phyloP scores from a whole-genome alignment of 2,113 vertebrate genomes.

The Dasyprocta punctata region DNA sequence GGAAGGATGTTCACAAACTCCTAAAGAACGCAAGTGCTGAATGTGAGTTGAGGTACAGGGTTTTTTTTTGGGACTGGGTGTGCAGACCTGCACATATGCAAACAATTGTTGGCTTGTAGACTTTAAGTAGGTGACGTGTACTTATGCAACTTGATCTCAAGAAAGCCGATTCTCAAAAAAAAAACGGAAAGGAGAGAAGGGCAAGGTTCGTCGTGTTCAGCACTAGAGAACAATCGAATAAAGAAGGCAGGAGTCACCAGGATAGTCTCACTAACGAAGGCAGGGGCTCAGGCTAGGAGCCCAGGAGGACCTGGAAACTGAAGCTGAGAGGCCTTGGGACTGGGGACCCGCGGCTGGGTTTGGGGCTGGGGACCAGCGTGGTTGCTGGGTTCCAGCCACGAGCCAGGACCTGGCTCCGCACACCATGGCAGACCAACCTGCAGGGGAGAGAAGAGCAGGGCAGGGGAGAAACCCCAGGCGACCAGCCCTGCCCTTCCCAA shows the following conservation, averaged over 20 bases:
- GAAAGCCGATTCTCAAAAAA: not conserved
- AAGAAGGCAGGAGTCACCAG: too few species aligned
- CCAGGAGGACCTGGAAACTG: not conserved
- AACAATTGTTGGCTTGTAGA: fast-evolving
- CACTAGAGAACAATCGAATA: not conserved
- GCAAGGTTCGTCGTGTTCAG: not conserved
- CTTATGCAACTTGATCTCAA: not conserved
- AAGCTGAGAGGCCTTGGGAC: not conserved
- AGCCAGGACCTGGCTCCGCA: not conserved
- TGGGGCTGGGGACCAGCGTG: fast-evolving
- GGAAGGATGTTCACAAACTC: not conserved
- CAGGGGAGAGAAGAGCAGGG: fast-evolving
- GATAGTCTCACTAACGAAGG: fast-evolving
- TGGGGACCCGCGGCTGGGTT: not conserved
- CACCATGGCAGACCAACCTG: not conserved
- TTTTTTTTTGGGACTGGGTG: too few species aligned
- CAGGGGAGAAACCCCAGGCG: not conserved
- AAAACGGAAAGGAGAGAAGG: fast-evolving
- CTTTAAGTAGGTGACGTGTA: not conserved
- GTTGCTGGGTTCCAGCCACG: not conserved
- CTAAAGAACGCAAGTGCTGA: not conserved
- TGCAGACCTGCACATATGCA: too few species aligned
- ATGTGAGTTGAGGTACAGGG: too few species aligned
- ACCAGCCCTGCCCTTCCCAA: fast-evolving
- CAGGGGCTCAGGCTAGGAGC: too few species aligned